Evolutionary conservation across 2,797 vertebrate species (phyloP), one percentile per base, ranked within the genome.

Genomic region (Bradypus variegatus): DNA sequence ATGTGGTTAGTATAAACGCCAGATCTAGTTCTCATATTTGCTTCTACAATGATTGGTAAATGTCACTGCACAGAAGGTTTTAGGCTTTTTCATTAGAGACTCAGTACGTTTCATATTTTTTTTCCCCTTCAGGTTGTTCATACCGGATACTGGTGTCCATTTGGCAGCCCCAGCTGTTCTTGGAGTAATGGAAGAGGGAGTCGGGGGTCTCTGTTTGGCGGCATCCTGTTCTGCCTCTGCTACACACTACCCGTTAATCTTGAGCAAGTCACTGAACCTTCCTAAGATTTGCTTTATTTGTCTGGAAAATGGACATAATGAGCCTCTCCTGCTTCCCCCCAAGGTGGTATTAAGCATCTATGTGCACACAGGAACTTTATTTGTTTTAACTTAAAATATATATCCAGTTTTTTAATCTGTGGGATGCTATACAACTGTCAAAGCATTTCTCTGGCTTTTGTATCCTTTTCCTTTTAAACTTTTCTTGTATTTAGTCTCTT

Each of bases 271-370:
- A n/a, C 14, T 7, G 41, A 64, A 2, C 21, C 41, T 76, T 8
- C 3, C 1, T 8, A 4, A 4, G 1, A 6, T 12, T 67, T 29
- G 33, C 5, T 36, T 50, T 60, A 16, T 16, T 79, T n/a, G 3
- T 75, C 41, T 75, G 33, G 10, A 76, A 91, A 90, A 65, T 76
- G 9, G 50, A 1, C 0, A 4, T 5, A 21, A 25, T 45, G 29
- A 31, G 13, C 14, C 23, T 45, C 21, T 9, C n/a, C 8, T 70
- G 19, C 53, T 50, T 80, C 18, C 33, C 9, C 33, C 21, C 60
- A 82, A 15, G 3, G 15, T 16, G 6, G 29, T 2, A 27, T 31
- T 62, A 58, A 86, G n/a, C 38, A 25, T 67, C 29, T 45, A 15
- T 23, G 41, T 33, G n/a, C 14, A 75, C 19, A n/a, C 4, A 50